Conservation (phyloP, 2,797 vertebrate genomes). For the Podarcis siculus region DNA sequence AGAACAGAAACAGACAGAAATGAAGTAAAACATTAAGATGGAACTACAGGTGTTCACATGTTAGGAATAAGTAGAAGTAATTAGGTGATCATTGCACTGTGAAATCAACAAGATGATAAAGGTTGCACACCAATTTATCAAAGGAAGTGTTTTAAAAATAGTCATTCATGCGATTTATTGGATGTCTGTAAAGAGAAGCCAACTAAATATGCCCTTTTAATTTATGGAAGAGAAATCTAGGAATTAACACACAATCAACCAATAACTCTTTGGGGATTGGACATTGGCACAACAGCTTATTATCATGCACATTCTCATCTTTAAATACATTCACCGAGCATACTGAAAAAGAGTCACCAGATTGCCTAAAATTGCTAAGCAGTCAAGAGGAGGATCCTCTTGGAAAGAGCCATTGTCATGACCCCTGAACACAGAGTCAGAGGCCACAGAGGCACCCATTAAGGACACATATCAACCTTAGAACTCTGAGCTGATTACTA, state of each 20-base stretch:
- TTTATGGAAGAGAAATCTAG: background rate
- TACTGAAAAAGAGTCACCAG: background rate
- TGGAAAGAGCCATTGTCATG: background rate
- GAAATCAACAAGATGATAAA: constrained; percentile 23
- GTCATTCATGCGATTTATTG: background rate
- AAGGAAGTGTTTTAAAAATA: constrained; percentile 10
- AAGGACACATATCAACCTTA: too few species aligned
- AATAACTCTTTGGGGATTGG: background rate
- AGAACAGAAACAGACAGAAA: background rate
- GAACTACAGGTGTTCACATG: background rate
- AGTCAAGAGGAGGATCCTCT: background rate
- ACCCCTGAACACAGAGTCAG: too few species aligned
- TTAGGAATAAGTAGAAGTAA: constrained; percentile 3
- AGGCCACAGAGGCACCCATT: too few species aligned
- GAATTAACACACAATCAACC: background rate
- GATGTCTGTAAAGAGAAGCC: constrained; percentile 9
- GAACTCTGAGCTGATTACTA: too few species aligned
- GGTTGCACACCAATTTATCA: constrained; percentile 17
- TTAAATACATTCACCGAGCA: background rate
- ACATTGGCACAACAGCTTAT: background rate
- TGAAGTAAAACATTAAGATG: background rate
- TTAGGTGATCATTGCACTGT: constrained; percentile 7
- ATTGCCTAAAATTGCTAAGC: too few species aligned
- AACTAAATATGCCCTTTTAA: background rate
- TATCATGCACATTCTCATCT: background rate